phyloP scores from a whole-genome alignment of 2,113 vertebrate species.

The Pseudorasbora parva region DNA sequence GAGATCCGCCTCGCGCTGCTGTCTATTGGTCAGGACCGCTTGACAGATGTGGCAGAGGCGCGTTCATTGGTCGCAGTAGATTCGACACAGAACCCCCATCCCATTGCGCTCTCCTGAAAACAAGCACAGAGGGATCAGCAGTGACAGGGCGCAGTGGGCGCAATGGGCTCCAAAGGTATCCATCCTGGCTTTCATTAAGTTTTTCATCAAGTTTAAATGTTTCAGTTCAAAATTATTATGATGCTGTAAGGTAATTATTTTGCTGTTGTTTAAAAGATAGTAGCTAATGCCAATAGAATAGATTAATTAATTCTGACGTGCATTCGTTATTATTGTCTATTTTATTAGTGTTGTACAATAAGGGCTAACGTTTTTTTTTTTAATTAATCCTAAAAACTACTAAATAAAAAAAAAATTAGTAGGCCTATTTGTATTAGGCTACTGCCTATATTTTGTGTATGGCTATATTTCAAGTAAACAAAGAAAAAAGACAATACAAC shows the following conservation, averaged over 20 bases:
- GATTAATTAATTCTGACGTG: not conserved
- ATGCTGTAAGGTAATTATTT: not conserved
- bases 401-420: not conserved
- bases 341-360: not conserved
- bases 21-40: constrained; percentile 87
- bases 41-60: constrained; percentile 93
- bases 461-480: not conserved
- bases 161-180: constrained; percentile 54
- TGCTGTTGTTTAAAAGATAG: not conserved
- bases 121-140: constrained; percentile 46
- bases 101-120: constrained; percentile 66
- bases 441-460: not conserved
- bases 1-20: constrained; percentile 85
- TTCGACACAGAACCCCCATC: constrained; percentile 72
- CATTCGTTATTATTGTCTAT: not conserved
- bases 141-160: constrained; percentile 52
- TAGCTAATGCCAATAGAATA: not conserved
- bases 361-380: not conserved
- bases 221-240: not conserved
- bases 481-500: not conserved
- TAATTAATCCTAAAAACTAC: not conserved
- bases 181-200: constrained; percentile 12
- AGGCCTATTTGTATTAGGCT: not conserved
- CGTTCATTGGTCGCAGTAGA: constrained; percentile 82
- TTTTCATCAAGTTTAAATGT: not conserved